Evolutionary conservation across 2,113 vertebrate species (phyloP).

Genomic region (Scartelaos histophorus): DNA sequence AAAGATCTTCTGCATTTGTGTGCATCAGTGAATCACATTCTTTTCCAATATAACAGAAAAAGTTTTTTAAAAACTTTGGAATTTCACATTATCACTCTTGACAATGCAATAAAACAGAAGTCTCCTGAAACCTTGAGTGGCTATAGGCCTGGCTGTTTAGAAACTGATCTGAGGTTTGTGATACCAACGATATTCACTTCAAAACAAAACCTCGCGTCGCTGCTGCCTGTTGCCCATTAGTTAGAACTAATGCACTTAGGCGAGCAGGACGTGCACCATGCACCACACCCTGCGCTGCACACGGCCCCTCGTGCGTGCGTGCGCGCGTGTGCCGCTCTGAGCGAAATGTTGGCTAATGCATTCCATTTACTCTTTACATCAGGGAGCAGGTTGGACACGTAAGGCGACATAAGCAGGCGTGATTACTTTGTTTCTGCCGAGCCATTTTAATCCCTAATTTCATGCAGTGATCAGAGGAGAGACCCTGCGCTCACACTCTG

Average conservation of each 20-base stretch:
- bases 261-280: constrained; percentile 79
- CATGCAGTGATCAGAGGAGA: constrained; percentile 73
- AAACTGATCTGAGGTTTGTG: constrained; percentile 49
- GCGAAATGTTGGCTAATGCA: constrained; percentile 87
- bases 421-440: constrained; percentile 82
- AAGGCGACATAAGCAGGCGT: constrained; percentile 75
- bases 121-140: not conserved
- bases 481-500: constrained; percentile 54
- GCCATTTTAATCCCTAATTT: constrained; percentile 81
- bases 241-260: constrained; percentile 88
- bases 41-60: not conserved
- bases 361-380: constrained; percentile 83
- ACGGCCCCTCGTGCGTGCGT: constrained; percentile 63
- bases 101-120: too few relatives aligned
- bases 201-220: constrained; percentile 82
- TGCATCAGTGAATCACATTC: not conserved
- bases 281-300: constrained; percentile 77
- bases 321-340: constrained; percentile 75
- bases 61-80: not conserved
- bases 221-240: constrained; percentile 92
- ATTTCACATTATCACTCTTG: not conserved
- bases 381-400: constrained; percentile 83
- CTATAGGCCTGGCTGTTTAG: not conserved
- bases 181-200: constrained; percentile 82
- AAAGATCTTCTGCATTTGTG: too few relatives aligned